Evolutionary conservation across 2,113 vertebrate species (phyloP), one percentile per base, ranked within the genome.

Genomic region (Sporophila hypoxantha): DNA sequence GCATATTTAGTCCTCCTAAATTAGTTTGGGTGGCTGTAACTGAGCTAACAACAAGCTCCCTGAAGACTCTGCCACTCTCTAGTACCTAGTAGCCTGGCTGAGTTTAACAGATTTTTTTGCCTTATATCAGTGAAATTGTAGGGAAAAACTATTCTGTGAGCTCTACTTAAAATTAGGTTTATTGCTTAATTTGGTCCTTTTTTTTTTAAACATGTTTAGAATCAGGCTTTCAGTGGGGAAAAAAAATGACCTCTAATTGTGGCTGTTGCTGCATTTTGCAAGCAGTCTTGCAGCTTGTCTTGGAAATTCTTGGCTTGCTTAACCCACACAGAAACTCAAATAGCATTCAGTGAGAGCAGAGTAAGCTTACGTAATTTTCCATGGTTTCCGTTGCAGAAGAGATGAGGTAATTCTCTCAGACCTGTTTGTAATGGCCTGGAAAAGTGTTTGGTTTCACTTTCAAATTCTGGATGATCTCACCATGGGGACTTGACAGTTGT

Each of bases 291-390:
- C 71, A 75, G 65, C 29, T 90, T 87, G 30, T 59, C 65, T 62
- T 82, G 76, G 75, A 89, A 93, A 81, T 87, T 89, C 73, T 71
- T 85, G 82, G 20, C 41, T 93, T 85, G 37, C 76, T 67, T 85
- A 82, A 77, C 66, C 69, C 69, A 69, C 46, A 67, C 47, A 87
- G 73, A 82, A 93, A 90, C 65, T 71, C 5, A 20, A 57, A 66
- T 61, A 49, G 10, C 13, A 14, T 60, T 90, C n/a, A 29, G 18
- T 44, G 50, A 90, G 41, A 71, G 57, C 22, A 49, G 32, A 64
- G 65, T 46, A 47, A 41, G n/a, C 32, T 93, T 91, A 62, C 2
- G 0, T 88, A 60, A 90, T 16, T 86, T 86, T 34, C 68, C 3
- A 3, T 46, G 14, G 9, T 25, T 87, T 85, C 47, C 68, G 8